These are phyloP conservation scores for Hyles euphorbiae DNA, from an alignment of 1,140 invertebrate genomes.

Conservation along the genomic window DNA sequence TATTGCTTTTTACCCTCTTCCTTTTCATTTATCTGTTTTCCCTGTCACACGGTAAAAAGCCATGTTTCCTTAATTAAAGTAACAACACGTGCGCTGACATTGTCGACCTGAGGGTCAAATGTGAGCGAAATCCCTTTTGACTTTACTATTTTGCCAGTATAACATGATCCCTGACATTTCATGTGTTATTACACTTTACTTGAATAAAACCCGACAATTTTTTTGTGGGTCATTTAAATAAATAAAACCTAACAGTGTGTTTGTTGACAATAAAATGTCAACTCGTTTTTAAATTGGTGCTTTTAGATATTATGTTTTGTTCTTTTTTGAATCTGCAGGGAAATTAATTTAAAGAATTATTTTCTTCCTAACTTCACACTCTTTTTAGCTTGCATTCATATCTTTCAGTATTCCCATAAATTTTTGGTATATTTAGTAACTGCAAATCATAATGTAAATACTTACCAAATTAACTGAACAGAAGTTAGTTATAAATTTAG, in stretches of 20 bases:
- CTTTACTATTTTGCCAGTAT: slow-evolving; percentile 13
- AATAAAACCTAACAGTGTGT: slow-evolving; percentile 2
- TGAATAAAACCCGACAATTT: slow-evolving; percentile 11
- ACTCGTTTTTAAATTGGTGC: background rate
- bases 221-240: slow-evolving; percentile 9
- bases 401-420: too few species aligned
- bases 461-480: too few species aligned
- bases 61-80: slow-evolving; percentile 33
- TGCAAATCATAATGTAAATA: too few species aligned
- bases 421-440: too few species aligned
- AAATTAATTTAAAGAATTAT: too few species aligned
- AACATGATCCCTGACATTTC: slow-evolving; percentile 18
- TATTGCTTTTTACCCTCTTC: slow-evolving; percentile 10
- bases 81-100: slow-evolving; percentile 25
- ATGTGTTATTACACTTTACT: slow-evolving; percentile 11
- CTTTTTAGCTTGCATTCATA: too few species aligned
- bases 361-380: too few species aligned
- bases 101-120: slow-evolving; percentile 21
- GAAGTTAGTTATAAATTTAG: too few species aligned
- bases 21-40: slow-evolving; percentile 16
- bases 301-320: background rate
- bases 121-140: slow-evolving; percentile 16
- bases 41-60: slow-evolving; percentile 27
- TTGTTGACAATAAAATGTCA: slow-evolving; percentile 6
- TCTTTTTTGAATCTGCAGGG: background rate